phyloP scores from a whole-genome alignment of 2,797 vertebrate genomes.

The Pipistrellus pipistrellus region DNA sequence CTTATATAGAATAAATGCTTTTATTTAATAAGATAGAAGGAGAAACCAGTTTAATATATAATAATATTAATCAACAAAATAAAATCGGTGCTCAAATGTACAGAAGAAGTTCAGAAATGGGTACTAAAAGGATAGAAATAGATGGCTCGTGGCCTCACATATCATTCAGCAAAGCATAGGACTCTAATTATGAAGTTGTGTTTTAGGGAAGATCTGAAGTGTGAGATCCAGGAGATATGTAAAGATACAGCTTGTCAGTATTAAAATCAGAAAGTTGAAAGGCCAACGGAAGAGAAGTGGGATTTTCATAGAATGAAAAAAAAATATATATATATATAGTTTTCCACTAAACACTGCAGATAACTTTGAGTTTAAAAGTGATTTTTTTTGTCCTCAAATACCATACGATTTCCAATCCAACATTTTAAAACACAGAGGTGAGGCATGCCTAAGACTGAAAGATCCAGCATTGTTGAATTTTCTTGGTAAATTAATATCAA shows the following conservation, averaged over 20 bases:
- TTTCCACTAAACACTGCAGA: not conserved
- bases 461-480: constrained; percentile 16
- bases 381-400: constrained; percentile 57
- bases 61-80: constrained; percentile 46
- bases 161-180: not conserved
- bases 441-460: constrained; percentile 47
- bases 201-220: not conserved
- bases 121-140: constrained; percentile 2
- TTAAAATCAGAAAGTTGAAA: constrained; percentile 50
- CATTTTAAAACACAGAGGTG: constrained; percentile 55
- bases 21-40: constrained; percentile 13
- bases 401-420: not conserved
- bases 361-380: constrained; percentile 40
- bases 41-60: constrained; percentile 14
- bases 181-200: not conserved
- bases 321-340: not conserved
- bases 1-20: constrained; percentile 24
- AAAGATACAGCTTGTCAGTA: constrained; percentile 6
- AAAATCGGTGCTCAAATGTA: not conserved
- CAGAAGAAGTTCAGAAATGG: constrained; percentile 37
- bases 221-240: constrained; percentile 6
- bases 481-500: constrained; percentile 54
- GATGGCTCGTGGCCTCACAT: not conserved
- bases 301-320: constrained; percentile 8
- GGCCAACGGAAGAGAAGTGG: not conserved